phyloP scores from a whole-genome alignment of 2,113 vertebrate genomes.

The Asarcornis scutulata region DNA sequence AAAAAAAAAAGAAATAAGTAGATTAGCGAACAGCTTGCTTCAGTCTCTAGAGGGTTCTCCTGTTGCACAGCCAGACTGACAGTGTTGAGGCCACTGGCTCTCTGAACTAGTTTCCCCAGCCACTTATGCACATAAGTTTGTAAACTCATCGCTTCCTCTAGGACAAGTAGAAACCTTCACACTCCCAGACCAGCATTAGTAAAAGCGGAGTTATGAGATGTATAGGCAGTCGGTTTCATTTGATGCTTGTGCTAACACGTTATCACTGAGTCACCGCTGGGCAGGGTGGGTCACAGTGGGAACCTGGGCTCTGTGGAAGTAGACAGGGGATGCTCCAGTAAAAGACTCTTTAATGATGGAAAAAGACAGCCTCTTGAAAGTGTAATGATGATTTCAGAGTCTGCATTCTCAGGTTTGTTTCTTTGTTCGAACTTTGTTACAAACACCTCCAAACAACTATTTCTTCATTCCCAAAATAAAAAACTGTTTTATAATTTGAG shows the following conservation, averaged over 20 bases:
- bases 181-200: neutral
- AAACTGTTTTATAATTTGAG: neutral
- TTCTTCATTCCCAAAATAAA: neutral
- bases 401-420: neutral
- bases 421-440: neutral
- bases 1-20: neutral
- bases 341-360: neutral
- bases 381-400: neutral
- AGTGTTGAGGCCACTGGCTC: neutral
- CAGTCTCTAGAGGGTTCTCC: neutral
- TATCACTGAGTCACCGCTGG: neutral
- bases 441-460: neutral
- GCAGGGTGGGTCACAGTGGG: neutral
- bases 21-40: neutral
- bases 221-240: neutral
- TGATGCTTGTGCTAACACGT: neutral
- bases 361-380: neutral
- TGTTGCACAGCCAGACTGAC: neutral
- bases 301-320: neutral
- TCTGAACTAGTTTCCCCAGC: neutral
- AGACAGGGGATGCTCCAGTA: neutral
- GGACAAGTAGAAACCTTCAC: neutral
- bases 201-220: neutral
- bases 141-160: neutral
- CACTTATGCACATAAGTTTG: neutral